phyloP scores from a whole-genome alignment of 2,797 vertebrate genomes.

The Bovichtus diacanthus region DNA sequence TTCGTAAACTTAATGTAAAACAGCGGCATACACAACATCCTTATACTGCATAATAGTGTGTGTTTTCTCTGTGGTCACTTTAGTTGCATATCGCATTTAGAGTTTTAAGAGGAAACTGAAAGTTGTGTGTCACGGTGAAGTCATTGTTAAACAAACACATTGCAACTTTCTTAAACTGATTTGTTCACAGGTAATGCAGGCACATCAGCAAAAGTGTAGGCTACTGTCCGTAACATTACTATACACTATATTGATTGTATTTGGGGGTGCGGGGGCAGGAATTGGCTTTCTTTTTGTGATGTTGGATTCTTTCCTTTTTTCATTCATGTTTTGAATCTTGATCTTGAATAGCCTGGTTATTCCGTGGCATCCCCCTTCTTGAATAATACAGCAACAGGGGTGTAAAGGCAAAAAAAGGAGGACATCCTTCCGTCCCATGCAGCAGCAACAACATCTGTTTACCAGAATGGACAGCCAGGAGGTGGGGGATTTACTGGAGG shows the following conservation, averaged over 20 bases:
- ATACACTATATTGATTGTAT: background rate
- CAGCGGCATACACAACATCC: too few relatives aligned
- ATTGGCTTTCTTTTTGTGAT: background rate
- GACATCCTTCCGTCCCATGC: background rate
- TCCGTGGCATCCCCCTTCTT: conserved; percentile 3
- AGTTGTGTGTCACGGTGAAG: too few relatives aligned
- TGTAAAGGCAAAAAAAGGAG: background rate
- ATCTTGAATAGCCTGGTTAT: too few relatives aligned
- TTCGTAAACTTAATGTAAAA: too few relatives aligned
- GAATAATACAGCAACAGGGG: background rate
- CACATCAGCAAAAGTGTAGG: background rate
- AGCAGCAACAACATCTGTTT: conserved; percentile 64
- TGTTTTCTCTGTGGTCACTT: background rate
- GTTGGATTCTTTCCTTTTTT: background rate
- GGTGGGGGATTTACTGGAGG: conserved; percentile 83
- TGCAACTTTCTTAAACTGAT: background rate
- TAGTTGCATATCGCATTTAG: too few relatives aligned
- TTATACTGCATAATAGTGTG: background rate
- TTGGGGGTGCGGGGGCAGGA: too few relatives aligned
- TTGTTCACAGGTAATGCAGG: background rate
- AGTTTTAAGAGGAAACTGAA: too few relatives aligned
- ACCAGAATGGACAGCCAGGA: conserved; percentile 76
- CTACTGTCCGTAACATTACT: background rate
- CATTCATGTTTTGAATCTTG: background rate
- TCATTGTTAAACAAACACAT: background rate